Evolutionary conservation across 2,797 vertebrate species (phyloP).

Genomic region (Hydrocynus forskahlii): DNA sequence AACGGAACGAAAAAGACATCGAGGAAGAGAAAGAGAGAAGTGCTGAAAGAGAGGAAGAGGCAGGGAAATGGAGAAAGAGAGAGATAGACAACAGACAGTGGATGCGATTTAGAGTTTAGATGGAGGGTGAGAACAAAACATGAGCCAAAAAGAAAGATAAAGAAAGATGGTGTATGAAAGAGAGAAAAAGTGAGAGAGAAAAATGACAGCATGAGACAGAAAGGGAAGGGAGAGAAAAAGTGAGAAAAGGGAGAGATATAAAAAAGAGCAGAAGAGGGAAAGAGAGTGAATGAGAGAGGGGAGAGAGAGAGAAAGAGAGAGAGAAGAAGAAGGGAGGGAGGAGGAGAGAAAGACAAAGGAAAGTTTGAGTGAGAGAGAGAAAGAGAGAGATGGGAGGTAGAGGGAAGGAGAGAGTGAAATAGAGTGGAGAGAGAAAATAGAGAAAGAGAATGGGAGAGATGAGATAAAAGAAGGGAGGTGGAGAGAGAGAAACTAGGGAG

Average conservation of each 20-base stretch:
- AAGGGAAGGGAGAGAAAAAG: slow-evolving; percentile 5
- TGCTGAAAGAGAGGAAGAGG: slow-evolving; percentile 9
- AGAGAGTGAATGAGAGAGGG: neutral
- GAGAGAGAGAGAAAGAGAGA: slow-evolving; percentile 3
- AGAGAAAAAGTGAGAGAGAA: slow-evolving; percentile 7
- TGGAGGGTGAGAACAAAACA: slow-evolving; percentile 10
- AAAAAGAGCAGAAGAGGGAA: neutral
- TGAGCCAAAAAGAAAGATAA: neutral
- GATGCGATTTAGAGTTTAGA: slow-evolving; percentile 21
- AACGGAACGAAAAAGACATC: neutral
- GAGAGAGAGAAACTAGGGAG: neutral
- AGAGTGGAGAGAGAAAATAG: slow-evolving; percentile 29
- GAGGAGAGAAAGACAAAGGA: slow-evolving; percentile 27
- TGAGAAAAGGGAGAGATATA: slow-evolving; percentile 15
- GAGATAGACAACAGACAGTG: slow-evolving; percentile 20
- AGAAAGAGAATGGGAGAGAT: slow-evolving; percentile 11
- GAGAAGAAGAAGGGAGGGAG: slow-evolving; percentile 18
- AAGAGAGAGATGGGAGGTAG: slow-evolving; percentile 5
- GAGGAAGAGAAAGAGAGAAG: neutral
- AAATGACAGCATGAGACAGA: neutral
- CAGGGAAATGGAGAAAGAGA: slow-evolving; percentile 27
- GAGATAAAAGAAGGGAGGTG: neutral
- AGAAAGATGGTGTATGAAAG: slow-evolving; percentile 9
- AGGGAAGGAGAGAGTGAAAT: slow-evolving; percentile 13
- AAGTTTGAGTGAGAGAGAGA: slow-evolving; percentile 5